A percentile compares a stretch with the other conserved stretches of the same genome.
These are phyloP conservation scores for Gastrophysa polygoni DNA, from an alignment of 2,888 invertebrate genomes.

Conservation along the genomic window DNA sequence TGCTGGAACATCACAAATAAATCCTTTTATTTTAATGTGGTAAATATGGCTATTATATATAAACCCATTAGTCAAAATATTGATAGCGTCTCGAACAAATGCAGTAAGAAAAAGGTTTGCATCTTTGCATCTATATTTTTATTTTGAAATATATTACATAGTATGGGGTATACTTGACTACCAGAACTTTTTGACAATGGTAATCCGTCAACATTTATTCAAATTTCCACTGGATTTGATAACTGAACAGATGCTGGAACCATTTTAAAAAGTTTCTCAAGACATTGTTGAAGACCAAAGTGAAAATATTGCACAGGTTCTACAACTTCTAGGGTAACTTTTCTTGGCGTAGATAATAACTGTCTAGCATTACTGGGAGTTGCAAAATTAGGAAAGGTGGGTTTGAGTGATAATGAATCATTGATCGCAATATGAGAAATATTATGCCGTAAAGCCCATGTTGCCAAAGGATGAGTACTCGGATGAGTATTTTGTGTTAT, in stretches of 20 bases:
- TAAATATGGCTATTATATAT: neutral
- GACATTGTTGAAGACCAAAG: slow-evolving; percentile 2
- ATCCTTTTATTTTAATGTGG: slow-evolving; percentile 9
- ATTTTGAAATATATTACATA: slow-evolving; percentile 13
- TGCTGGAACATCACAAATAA: slow-evolving; percentile 35
- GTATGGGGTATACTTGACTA: slow-evolving; percentile 23
- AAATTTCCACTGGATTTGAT: neutral
- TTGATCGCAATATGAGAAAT: neutral
- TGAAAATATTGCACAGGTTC: slow-evolving; percentile 1
- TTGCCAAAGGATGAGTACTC: neutral
- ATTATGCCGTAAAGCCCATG: neutral
- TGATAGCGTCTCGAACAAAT: slow-evolving; percentile 20
- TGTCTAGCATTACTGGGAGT: neutral
- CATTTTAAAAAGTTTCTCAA: neutral
- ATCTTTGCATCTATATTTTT: slow-evolving; percentile 17
- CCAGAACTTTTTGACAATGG: slow-evolving; percentile 26
- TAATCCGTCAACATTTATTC: slow-evolving; percentile 19
- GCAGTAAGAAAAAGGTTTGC: slow-evolving; percentile 17
- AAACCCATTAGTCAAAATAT: neutral
- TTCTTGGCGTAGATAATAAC: neutral
- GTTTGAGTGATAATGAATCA: neutral
- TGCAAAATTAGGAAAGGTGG: neutral
- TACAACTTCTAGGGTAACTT: neutral
- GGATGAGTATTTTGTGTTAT: neutral
- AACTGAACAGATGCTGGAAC: neutral